Conservation (phyloP, 2,888 invertebrate genomes). For the Gymnosoma rotundatum region DNA sequence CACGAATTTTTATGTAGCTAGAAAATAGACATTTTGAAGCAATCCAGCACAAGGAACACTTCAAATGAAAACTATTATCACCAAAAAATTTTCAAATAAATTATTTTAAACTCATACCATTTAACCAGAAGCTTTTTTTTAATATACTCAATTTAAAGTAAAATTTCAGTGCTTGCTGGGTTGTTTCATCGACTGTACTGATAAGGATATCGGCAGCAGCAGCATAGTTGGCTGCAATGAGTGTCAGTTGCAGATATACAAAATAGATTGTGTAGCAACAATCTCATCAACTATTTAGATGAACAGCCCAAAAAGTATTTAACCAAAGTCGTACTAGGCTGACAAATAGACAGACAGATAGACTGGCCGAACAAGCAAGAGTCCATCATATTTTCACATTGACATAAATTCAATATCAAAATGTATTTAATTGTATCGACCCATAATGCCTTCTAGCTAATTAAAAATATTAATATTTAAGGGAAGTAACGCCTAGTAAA, state of each 20-base stretch:
- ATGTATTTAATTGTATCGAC: conserved; percentile 38
- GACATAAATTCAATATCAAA: conserved; percentile 57
- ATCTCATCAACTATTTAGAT: conserved; percentile 4
- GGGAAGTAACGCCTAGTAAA: conserved; percentile 16
- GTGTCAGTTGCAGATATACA: background rate
- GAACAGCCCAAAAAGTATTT: background rate
- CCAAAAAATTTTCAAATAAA: too few relatives aligned
- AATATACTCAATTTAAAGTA: too few relatives aligned
- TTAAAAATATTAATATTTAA: conserved; percentile 28
- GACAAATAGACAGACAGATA: background rate
- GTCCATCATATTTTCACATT: conserved; percentile 43
- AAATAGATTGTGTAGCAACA: conserved; percentile 2
- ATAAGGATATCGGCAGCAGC: background rate
- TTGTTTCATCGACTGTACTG: too few relatives aligned
- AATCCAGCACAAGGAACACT: too few relatives aligned
- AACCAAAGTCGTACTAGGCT: background rate
- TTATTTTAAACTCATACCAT: too few relatives aligned
- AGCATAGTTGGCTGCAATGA: background rate
- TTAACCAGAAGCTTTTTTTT: too few relatives aligned
- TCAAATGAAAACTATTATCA: too few relatives aligned
- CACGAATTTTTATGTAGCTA: too few relatives aligned
- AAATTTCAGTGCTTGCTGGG: too few relatives aligned
- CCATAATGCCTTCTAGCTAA: conserved; percentile 22
- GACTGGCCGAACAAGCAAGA: background rate
- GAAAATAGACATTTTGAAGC: too few relatives aligned